Base-by-base conservation (phyloP, 2,797 vertebrate genomes). In the Chelon auratus region DNA sequence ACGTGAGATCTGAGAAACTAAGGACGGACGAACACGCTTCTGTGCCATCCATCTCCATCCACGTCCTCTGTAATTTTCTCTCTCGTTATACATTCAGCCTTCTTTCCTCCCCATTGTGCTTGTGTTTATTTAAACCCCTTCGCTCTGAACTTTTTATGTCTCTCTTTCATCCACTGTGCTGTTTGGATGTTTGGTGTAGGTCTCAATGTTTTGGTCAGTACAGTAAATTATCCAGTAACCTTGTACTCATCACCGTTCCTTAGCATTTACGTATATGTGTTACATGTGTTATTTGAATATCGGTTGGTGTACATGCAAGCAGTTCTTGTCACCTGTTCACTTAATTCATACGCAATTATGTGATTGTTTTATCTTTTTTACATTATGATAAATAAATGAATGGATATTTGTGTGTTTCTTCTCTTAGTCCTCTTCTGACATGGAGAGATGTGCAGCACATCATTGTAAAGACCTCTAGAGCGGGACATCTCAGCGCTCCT, bases 381-480 rank as follows among this genome's bases (percentile, higher is more conserved):
- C 10, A 17, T 15, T 7, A 3, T 10, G 1, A 9, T 43, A 26
- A 63, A 62, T 56, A 22, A 53, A 48, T 67, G 2, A 13, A 57
- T 69, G 1, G 26, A 17, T 48, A 5, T 50, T 13, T 53, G 14
- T 53, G 26, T 53, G 9, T 74, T 39, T 76, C 71, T 56, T 51
- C 48, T 36, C 24, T 40, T 18, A 99, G 97, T 93, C 87, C 96
- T 77, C 94, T 95, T 90, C 92, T 99, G 84, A 95, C 97, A 57
- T 99, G 98, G 98, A 95, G 97, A 88, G 98, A 99, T 59, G 95
- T 99, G 69, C 98, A 99, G 88, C 98, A 99, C 92, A 98, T 99
- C 85, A 98, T 99, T 84, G 98, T 99, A 58, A 97, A 96, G 91
- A 99, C 98, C 30, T 99, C 97, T 64, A 95, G 96, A 87, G 95